Evolutionary conservation across 2,797 vertebrate species (phyloP), one percentile per base, ranked within the genome.

Genomic region (Ataeniobius toweri): DNA sequence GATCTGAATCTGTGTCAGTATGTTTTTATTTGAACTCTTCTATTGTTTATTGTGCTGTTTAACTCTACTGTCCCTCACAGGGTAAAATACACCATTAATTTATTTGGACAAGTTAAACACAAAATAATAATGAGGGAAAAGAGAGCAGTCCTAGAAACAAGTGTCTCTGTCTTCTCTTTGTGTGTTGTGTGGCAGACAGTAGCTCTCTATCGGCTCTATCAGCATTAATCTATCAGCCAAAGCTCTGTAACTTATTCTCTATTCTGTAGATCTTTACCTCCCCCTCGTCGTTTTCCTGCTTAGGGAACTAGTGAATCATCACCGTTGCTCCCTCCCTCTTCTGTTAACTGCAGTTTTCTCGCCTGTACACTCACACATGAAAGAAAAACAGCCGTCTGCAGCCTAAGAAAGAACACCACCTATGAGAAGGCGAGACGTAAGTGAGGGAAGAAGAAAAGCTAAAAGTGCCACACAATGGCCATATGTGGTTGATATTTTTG

Each of bases 231-330:
- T 59, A 73, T 61, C 76, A 73, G 67, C 48, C 55, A 59, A 72
- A 63, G 28, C 76, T 77, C 13, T 80, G 48, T 14, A 68, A 41
- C 59, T 81, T 63, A 58, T 50, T 75, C 50, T 84, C 76, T 44
- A 73, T 69, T 73, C 67, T 4, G 39, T 24, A 70, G 75, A 83
- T 84, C 73, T 82, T 79, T 83, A 80, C 83, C 78, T 89, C 78
- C 82, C 73, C 58, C 74, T 67, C 73, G 53, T 73, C n/a, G 50
- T 69, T 83, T 81, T 83, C 71, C 83, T 79, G 83, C 83, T 89
- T 80, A 76, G 74, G 81, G 63, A 79, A 81, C 83, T 84, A 85
- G 80, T 92, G 90, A 91, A 89, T 92, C 91, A 90, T 93, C 87
- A 28, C 71, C 58, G 85, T 77, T 26, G 46, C 86, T 83, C 77